Evolutionary conservation across 2,797 vertebrate species (phyloP), one percentile per base, ranked within the genome.

Genomic region (Mycteria americana): DNA sequence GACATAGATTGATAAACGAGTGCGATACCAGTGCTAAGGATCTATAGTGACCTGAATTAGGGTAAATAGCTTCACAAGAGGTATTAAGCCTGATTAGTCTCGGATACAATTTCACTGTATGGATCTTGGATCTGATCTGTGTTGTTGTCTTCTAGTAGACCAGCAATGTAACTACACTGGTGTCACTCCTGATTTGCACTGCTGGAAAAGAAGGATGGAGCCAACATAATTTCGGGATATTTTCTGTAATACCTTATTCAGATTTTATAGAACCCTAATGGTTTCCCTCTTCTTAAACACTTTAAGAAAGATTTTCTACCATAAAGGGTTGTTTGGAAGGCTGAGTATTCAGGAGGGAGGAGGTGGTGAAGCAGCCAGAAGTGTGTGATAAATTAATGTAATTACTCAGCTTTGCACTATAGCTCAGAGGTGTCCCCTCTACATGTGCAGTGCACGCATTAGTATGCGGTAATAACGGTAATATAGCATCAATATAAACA

Each of bases 321-420:
- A 68, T 43, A 59, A 74, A 46, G 46, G 14, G 35, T 77, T 80
- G 41, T 60, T 89, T 89, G 73, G 76, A 88, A 86, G 63, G 33
- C 65, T 59, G 84, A 51, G 24, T 76, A 70, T 82, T 86, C 65
- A 79, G 77, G 54, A 76, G 77, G 73, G 53, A 84, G 69, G 50
- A 89, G 78, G 41, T 73, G 65, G 35, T 53, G 50, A 88, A 64
- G 80, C 67, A 79, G 82, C 59, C 85, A 77, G 56, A 94, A 30
- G 54, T 82, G 45, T 37, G 51, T 89, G 85, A 93, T 87, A 74
- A 93, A 96, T 95, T 91, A 93, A 56, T 50, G 65, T 35, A 83
- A 91, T 92, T 84, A 63, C 93, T 93, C 35, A 56, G 54, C 59
- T 92, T 95, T 93, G 54, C 67, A 23, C 48, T 76, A 0, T 5